Evolutionary conservation across 2,797 vertebrate genomes (phyloP).

Genomic region (Coracias cyanogaster): DNA sequence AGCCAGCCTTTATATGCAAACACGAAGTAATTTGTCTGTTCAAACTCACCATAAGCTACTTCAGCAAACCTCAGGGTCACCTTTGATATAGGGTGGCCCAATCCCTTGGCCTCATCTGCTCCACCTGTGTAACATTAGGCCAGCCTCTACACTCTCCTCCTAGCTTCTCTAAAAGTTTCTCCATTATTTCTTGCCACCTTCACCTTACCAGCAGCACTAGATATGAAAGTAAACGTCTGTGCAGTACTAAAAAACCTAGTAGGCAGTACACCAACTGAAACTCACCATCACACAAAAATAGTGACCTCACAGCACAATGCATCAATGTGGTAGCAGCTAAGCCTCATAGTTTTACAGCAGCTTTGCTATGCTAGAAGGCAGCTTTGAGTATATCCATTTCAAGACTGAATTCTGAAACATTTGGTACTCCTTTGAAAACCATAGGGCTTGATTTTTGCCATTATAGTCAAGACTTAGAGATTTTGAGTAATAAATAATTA

Average conservation of each 20-base stretch:
- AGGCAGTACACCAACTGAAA: not conserved
- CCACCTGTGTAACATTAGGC: not conserved
- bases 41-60: not conserved
- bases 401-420: not conserved
- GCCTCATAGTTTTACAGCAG: not conserved
- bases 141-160: not conserved
- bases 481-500: not conserved
- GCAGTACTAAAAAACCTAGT: not conserved
- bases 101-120: rapidly evolving
- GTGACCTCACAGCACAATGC: not conserved
- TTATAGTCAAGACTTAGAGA: not conserved
- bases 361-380: not conserved
- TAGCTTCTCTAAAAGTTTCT: not conserved
- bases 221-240: not conserved
- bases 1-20: not conserved
- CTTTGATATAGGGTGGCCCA: not conserved
- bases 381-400: not conserved
- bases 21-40: not conserved
- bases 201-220: not conserved
- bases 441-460: not conserved
- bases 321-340: not conserved
- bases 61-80: not conserved
- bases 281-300: no score
- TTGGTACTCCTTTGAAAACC: not conserved
- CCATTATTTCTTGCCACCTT: not conserved